These are phyloP conservation scores for Oreochromis grahami DNA, from an alignment of 2,797 vertebrate species.

Conservation along the genomic window DNA sequence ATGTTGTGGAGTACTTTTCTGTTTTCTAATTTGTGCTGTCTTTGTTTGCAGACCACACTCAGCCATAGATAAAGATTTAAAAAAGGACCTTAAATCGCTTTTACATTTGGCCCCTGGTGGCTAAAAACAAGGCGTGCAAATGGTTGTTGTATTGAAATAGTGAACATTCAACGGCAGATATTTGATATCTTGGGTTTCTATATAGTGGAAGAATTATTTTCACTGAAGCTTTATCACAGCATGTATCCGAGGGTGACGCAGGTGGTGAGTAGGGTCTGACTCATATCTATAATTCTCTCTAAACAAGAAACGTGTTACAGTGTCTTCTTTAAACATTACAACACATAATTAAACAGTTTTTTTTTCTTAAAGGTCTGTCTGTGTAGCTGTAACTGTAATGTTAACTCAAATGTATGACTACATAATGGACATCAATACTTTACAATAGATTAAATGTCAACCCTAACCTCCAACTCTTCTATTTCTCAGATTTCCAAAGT, in stretches of 20 bases:
- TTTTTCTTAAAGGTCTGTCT: too few relatives aligned
- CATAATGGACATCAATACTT: too few relatives aligned
- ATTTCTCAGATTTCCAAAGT: too few relatives aligned
- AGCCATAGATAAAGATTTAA: neutral
- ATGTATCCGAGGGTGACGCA: neutral
- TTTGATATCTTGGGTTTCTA: neutral
- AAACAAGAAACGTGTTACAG: too few relatives aligned
- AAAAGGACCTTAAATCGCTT: neutral
- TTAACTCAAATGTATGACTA: too few relatives aligned
- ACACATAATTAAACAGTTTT: too few relatives aligned
- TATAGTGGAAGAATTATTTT: neutral
- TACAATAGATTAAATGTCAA: too few relatives aligned
- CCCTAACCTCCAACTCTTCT: rapidly evolving
- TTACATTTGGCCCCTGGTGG: neutral
- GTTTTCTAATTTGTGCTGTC: neutral
- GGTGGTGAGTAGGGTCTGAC: neutral
- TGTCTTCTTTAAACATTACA: too few relatives aligned
- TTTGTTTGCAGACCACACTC: neutral
- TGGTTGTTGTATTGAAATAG: too few relatives aligned
- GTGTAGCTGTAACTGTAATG: too few relatives aligned
- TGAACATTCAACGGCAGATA: neutral
- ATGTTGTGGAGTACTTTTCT: neutral
- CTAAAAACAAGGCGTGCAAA: neutral
- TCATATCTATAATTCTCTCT: neutral
- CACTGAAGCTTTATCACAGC: neutral